Evolutionary conservation across 2,888 invertebrate species (phyloP), one percentile per base, ranked within the genome.

Genomic region (Phyllotreta cruciferae): DNA sequence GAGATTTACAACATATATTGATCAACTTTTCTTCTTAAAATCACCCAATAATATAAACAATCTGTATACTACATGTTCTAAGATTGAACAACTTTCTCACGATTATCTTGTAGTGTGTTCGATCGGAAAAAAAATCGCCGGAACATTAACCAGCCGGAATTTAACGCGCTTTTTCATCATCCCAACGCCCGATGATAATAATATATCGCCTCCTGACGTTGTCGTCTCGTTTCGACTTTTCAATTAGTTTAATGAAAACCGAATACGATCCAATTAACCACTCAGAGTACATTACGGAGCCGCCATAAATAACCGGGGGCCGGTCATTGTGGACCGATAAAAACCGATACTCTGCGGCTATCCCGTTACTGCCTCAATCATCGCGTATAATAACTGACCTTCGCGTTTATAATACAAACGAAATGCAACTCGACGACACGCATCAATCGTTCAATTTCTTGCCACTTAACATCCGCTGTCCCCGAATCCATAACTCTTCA

Each of bases 401-500:
- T 24, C 24, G 24, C 24, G 24, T 24, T 24, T 24, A 4, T 24
- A 24, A 24, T 24, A 24, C 61, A 58, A 56, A 61, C 62, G 64
- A 66, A 68, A 66, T 66, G 66, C 64, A 66, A 60, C 60, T 56
- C 62, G 14, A 34, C 34, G 35, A 64, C 63, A 58, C 68, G 67
- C 67, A 68, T 72, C 68, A 69, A 70, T 70, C 71, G 69, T 66
- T 71, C 71, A 67, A 66, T 66, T 65, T 66, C 72, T 70, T 71
- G 69, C 73, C 79, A 77, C 77, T 78, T 77, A 78, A 73, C 76
- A 75, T 75, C 75, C 74, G 75, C 73, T 77, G 74, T 74, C 73
- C 62, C 68, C 70, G 74, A 71, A 76, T 75, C 79, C 78, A 80
- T 80, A 80, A 78, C 74, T 80, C 80, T 80, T 80, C 79, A 80